A percentile compares a stretch with the other conserved stretches of the same genome.
Conservation (phyloP, 2,888 invertebrate species). For the Ichneumoninae sp. region DNA sequence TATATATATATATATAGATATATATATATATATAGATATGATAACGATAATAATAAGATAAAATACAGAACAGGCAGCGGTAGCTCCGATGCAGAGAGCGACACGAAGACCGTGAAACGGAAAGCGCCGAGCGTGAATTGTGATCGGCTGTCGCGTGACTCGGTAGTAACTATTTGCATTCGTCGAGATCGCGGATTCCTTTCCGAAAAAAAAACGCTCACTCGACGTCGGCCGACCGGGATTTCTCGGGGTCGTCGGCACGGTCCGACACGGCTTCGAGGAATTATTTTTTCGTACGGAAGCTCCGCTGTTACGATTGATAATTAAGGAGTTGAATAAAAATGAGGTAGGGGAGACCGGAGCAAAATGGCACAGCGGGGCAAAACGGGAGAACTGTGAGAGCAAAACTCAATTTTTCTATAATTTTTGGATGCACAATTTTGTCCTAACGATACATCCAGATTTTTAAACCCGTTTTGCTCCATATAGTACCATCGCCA, state of each 20-base stretch:
- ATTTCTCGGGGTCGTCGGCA: background rate
- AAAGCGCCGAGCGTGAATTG: constrained; percentile 42
- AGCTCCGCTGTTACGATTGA: background rate
- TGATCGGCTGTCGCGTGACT: constrained; percentile 42
- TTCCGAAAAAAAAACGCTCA: background rate
- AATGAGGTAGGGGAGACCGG: no score
- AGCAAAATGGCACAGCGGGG: no score
- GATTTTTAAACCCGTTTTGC: no score
- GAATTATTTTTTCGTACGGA: background rate
- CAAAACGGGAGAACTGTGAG: no score
- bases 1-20: no score
- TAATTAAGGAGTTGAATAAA: background rate
- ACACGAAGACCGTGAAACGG: constrained; percentile 42
- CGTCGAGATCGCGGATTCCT: background rate
- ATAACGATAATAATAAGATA: background rate
- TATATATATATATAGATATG: no score
- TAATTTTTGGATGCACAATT: no score
- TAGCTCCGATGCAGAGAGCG: constrained; percentile 3
- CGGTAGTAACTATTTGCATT: constrained; percentile 40
- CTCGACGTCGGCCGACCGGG: background rate
- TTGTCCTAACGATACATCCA: no score
- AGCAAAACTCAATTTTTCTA: no score
- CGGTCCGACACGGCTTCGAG: background rate
- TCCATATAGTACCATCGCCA: no score
- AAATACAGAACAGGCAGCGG: background rate